These are phyloP conservation scores for Gallinago stenura DNA, from an alignment of 2,797 vertebrate species.

Conservation along the genomic window DNA sequence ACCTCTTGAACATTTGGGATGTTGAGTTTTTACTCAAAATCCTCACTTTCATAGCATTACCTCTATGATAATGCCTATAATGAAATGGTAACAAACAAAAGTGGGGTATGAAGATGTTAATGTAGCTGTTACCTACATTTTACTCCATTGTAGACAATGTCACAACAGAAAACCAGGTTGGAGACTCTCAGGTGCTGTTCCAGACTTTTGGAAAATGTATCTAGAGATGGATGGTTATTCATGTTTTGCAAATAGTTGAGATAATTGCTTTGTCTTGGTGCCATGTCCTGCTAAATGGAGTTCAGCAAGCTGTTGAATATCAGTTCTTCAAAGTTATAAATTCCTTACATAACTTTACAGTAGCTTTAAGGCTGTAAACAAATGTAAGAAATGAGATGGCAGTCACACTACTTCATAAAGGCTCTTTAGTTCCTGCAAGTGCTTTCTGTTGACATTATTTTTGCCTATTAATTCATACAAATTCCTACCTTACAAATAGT, in stretches of 20 bases:
- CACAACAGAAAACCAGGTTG: not conserved
- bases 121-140: accelerated
- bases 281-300: not conserved
- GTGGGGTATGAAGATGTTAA: not conserved
- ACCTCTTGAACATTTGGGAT: not conserved
- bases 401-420: not conserved
- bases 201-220: not conserved
- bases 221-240: not conserved
- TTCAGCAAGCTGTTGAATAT: not conserved
- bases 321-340: not conserved
- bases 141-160: not conserved
- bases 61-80: not conserved
- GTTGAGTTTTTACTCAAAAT: not conserved
- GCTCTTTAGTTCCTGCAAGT: not conserved
- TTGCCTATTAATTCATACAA: not conserved
- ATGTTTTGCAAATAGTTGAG: not conserved
- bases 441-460: not conserved
- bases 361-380: accelerated
- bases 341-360: not conserved
- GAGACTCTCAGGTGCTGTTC: not conserved
- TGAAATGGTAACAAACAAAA: not conserved
- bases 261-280: not conserved
- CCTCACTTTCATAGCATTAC: not conserved
- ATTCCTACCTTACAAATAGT: not conserved
- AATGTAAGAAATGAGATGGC: not conserved